These are phyloP conservation scores for Eustalomyia histrio DNA, from an alignment of 2,888 invertebrate genomes.

Conservation along the genomic window DNA sequence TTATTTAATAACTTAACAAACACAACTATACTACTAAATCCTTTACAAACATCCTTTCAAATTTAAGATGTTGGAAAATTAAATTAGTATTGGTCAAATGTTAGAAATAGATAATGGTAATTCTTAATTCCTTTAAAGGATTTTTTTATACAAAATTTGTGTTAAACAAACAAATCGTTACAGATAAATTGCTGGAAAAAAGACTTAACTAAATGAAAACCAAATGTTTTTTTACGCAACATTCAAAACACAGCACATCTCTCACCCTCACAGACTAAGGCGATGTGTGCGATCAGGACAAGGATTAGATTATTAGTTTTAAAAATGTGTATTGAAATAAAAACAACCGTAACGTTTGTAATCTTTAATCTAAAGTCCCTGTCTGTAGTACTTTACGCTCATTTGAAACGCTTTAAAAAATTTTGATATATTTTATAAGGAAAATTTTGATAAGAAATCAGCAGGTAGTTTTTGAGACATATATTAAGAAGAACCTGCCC, in stretches of 20 bases:
- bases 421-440: background rate
- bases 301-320: constrained; percentile 29
- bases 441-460: constrained; percentile 42
- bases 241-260: constrained; percentile 39
- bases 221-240: constrained; percentile 40
- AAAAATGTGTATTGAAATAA: constrained; percentile 7
- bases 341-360: constrained; percentile 36
- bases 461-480: constrained; percentile 54
- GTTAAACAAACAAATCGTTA: constrained; percentile 51
- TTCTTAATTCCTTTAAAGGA: background rate
- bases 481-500: constrained; percentile 41
- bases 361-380: constrained; percentile 50
- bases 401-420: constrained; percentile 61
- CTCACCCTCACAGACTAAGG: background rate
- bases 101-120: constrained; percentile 34
- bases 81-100: constrained; percentile 28
- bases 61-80: background rate
- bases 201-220: constrained; percentile 10
- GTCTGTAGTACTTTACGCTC: constrained; percentile 49
- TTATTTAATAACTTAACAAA: background rate
- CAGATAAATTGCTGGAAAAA: constrained; percentile 39
- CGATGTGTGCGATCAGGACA: constrained; percentile 42
- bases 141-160: background rate
- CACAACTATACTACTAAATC: constrained; percentile 33
- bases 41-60: constrained; percentile 11